A percentile compares a stretch with the other conserved stretches of the same genome.
Conservation (phyloP, 2,888 invertebrate species). For the Tenthredo distinguenda region DNA sequence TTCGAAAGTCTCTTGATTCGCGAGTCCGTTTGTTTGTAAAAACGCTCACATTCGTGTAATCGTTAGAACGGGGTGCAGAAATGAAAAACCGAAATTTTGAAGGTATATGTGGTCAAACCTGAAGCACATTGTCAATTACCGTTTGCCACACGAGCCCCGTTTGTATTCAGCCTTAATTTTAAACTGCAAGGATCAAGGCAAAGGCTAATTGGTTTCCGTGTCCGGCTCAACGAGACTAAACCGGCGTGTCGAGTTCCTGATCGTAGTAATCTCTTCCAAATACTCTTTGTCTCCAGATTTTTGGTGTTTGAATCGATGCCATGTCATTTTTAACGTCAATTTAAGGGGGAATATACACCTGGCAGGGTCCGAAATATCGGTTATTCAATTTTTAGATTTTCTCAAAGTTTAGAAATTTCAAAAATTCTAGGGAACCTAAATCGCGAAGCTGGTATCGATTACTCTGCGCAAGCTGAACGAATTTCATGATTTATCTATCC, state of each 20-base stretch:
- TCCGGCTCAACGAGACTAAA: background rate
- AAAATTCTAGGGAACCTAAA: too few species aligned
- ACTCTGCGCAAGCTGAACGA: too few species aligned
- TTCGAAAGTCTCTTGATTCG: background rate
- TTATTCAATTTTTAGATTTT: too few species aligned
- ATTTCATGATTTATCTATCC: too few species aligned
- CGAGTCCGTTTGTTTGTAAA: background rate
- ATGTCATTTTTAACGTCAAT: background rate
- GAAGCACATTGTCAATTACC: background rate
- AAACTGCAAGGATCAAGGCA: slow-evolving; percentile 5
- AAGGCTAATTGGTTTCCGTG: slow-evolving; percentile 16
- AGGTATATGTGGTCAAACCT: background rate
- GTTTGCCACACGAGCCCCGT: background rate
- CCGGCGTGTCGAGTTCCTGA: background rate
- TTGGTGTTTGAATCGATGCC: background rate
- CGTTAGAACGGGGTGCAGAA: background rate
- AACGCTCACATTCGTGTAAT: background rate
- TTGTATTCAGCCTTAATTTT: background rate
- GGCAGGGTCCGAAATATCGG: too few species aligned
- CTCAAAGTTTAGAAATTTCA: too few species aligned
- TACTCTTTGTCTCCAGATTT: background rate
- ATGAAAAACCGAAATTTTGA: background rate
- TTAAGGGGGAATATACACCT: too few species aligned
- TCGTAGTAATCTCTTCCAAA: background rate
- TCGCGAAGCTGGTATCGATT: too few species aligned